Percentiles rank a stretch among this genome's conserved stretches.
Conservation (phyloP, 1,140 invertebrate species). For the Cydia amplana region DNA sequence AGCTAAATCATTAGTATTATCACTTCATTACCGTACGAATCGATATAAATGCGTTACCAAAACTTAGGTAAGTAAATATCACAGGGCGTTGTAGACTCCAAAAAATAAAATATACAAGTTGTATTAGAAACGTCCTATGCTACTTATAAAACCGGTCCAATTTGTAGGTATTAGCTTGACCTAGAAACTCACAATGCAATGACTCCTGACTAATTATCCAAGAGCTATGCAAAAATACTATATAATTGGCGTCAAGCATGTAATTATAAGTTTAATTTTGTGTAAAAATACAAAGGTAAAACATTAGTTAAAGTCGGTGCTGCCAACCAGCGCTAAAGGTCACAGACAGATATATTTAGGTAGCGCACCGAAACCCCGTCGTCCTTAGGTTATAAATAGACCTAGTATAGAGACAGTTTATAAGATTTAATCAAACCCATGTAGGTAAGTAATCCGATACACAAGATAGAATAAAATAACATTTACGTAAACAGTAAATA, state of each 20-base stretch:
- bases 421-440: background rate
- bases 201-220: too few species aligned
- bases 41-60: too few species aligned
- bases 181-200: background rate
- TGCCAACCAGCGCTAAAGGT: conserved; percentile 3
- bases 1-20: background rate
- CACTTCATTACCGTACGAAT: background rate
- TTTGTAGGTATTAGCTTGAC: background rate
- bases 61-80: too few species aligned
- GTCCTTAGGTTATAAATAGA: conserved; percentile 2
- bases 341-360: conserved; percentile 15
- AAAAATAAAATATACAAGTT: background rate
- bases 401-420: background rate
- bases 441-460: background rate
- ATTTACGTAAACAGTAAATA: conserved; percentile 19
- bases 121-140: background rate
- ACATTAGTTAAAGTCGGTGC: background rate
- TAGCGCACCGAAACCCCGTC: conserved; percentile 14
- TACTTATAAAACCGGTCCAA: background rate
- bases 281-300: background rate
- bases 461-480: background rate
- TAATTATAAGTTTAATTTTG: background rate
- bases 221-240: background rate
- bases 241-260: background rate
- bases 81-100: too few species aligned